Evolutionary conservation across 2,113 vertebrate species (phyloP).

Genomic region (Seriola quinqueradiata): DNA sequence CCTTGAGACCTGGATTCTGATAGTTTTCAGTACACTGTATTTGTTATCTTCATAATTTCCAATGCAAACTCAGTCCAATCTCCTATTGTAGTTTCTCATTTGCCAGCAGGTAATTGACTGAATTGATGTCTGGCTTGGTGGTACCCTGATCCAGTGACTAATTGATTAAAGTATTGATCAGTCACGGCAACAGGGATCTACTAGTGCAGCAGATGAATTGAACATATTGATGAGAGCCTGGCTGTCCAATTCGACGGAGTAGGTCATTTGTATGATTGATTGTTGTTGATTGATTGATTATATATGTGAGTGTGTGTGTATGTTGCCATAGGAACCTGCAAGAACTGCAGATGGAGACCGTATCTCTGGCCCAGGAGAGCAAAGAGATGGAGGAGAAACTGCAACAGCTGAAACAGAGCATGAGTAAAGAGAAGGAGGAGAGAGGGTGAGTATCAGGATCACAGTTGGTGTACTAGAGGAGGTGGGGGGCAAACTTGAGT

Average conservation of each 20-base stretch:
- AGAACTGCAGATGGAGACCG: slow-evolving; percentile 86
- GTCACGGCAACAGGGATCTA: slow-evolving; percentile 52
- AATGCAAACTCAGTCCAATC: slow-evolving; percentile 20
- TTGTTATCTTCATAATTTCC: slow-evolving; percentile 24
- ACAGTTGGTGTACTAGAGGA: neutral
- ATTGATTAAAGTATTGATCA: slow-evolving; percentile 76
- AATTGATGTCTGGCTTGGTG: slow-evolving; percentile 61
- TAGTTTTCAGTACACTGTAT: slow-evolving; percentile 17
- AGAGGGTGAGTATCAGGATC: slow-evolving; percentile 85
- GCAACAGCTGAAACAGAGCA: slow-evolving; percentile 84
- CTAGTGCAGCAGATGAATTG: slow-evolving; percentile 59
- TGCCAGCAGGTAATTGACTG: slow-evolving; percentile 67
- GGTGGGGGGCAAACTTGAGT: neutral
- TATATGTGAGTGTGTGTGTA: slow-evolving; percentile 41
- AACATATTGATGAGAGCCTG: slow-evolving; percentile 63
- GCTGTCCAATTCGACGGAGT: slow-evolving; percentile 46
- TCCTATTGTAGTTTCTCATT: slow-evolving; percentile 65
- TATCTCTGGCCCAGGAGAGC: slow-evolving; percentile 87
- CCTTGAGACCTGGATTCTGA: slow-evolving; percentile 20
- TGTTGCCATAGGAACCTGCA: slow-evolving; percentile 85
- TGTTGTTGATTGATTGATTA: slow-evolving; percentile 60
- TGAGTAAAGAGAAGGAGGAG: slow-evolving; percentile 90
- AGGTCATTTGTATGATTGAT: slow-evolving; percentile 75
- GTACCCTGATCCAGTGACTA: slow-evolving; percentile 64
- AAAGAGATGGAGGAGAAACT: slow-evolving; percentile 89